Evolutionary conservation across 2,888 invertebrate genomes (phyloP).

Genomic region (Ypsolopha sequella): DNA sequence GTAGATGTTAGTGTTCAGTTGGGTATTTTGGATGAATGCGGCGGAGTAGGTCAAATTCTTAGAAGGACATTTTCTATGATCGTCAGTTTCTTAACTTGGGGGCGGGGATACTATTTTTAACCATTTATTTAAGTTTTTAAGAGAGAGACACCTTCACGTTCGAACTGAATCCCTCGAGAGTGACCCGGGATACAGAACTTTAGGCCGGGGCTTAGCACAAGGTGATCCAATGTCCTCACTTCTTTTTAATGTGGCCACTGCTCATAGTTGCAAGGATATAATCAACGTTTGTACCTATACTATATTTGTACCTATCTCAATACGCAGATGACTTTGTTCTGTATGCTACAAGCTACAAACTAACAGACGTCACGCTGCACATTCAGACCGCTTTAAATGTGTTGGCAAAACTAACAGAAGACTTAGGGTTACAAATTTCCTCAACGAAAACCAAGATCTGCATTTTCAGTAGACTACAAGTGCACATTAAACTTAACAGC

Average conservation of each 20-base stretch:
- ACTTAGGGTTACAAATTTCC: background rate
- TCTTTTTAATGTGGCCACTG: conserved; percentile 19
- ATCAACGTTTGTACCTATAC: background rate
- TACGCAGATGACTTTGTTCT: conserved; percentile 4
- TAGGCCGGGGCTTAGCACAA: conserved; percentile 16
- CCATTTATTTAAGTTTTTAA: conserved; percentile 15
- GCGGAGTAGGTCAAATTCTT: too few relatives aligned
- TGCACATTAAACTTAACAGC: background rate
- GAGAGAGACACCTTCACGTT: background rate
- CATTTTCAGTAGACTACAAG: background rate
- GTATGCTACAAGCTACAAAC: background rate
- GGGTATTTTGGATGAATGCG: conserved; percentile 10
- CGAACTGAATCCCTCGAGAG: background rate
- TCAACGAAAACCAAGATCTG: background rate
- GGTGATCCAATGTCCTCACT: conserved; percentile 22
- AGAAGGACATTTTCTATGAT: too few relatives aligned
- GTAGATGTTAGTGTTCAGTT: conserved; percentile 10
- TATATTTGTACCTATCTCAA: too few relatives aligned
- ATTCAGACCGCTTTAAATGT: background rate
- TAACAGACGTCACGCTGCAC: background rate
- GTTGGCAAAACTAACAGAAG: background rate
- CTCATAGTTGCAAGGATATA: conserved; percentile 7
- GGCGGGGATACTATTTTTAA: conserved; percentile 7
- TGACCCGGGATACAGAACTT: conserved; percentile 4
- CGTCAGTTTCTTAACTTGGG: too few relatives aligned